A percentile compares a stretch with the other conserved stretches of the same genome.
phyloP scores from a whole-genome alignment of 2,113 vertebrate species.

The Porphyrio hochstetteri region DNA sequence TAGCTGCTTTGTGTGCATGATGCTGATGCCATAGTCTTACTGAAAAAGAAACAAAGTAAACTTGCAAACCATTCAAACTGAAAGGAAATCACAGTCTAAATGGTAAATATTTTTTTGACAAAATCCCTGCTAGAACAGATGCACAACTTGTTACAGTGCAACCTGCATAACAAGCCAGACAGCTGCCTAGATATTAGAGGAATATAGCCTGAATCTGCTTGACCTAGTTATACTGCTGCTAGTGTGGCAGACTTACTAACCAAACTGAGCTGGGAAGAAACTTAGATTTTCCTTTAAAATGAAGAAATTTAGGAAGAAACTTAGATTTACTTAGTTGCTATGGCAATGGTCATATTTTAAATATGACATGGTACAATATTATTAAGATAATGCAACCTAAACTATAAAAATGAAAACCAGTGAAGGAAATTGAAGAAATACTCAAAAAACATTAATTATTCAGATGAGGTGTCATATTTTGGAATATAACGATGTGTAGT shows the following conservation, averaged over 20 bases:
- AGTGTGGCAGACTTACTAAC: not conserved
- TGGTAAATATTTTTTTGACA: not conserved
- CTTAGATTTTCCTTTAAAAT: too few relatives aligned
- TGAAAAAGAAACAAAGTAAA: not conserved
- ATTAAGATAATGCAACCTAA: not conserved
- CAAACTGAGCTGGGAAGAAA: not conserved
- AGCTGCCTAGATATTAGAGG: not conserved
- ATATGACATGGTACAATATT: not conserved
- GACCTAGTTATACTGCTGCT: not conserved
- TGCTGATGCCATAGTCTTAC: not conserved
- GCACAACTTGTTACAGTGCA: not conserved
- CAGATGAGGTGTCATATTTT: not conserved
- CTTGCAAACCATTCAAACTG: not conserved
- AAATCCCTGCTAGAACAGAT: not conserved
- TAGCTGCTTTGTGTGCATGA: not conserved
- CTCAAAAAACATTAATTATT: not conserved
- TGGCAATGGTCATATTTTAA: not conserved
- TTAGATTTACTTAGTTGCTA: not conserved
- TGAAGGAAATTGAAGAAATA: not conserved
- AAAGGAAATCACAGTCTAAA: not conserved
- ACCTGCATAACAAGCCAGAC: not conserved
- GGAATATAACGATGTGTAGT: not conserved
- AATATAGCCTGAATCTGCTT: not conserved
- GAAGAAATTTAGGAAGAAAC: not conserved
- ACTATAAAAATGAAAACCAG: not conserved